Conservation (phyloP, 2,888 invertebrate genomes). For the Leptothorax acervorum region DNA sequence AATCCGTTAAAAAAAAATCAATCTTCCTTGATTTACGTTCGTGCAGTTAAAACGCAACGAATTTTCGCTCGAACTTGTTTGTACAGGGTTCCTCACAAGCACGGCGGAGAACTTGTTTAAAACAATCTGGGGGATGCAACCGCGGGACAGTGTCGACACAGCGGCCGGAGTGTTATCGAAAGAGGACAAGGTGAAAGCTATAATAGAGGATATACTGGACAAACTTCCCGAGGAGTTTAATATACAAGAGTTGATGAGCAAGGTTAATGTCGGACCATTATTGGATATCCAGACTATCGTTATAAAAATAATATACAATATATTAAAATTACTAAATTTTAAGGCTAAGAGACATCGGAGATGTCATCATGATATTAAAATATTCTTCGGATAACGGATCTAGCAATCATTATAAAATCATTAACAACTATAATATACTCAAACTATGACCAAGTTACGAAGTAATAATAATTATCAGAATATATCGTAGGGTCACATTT, state of each 20-base stretch:
- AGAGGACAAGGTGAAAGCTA: slow-evolving; percentile 91
- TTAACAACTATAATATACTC: neutral
- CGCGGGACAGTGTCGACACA: slow-evolving; percentile 92
- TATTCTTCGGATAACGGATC: neutral
- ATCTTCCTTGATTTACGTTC: neutral
- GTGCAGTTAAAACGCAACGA: neutral
- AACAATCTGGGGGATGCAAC: slow-evolving; percentile 96
- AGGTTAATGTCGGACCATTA: slow-evolving; percentile 83
- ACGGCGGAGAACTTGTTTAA: slow-evolving; percentile 94
- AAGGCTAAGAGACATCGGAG: neutral
- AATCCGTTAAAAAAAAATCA: neutral
- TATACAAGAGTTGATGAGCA: slow-evolving; percentile 93
- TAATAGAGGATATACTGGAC: slow-evolving; percentile 94
- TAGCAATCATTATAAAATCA: neutral
- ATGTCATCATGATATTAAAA: neutral
- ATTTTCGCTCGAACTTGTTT: neutral
- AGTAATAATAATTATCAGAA: neutral
- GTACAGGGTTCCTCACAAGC: slow-evolving; percentile 90
- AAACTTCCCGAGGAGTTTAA: slow-evolving; percentile 96
- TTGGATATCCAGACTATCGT: neutral
- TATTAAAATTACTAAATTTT: neutral
- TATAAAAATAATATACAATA: neutral
- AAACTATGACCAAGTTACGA: neutral
- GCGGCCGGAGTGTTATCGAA: slow-evolving; percentile 91
- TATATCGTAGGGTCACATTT: neutral